phyloP scores from a whole-genome alignment of 2,797 vertebrate species.

The Labroides dimidiatus region DNA sequence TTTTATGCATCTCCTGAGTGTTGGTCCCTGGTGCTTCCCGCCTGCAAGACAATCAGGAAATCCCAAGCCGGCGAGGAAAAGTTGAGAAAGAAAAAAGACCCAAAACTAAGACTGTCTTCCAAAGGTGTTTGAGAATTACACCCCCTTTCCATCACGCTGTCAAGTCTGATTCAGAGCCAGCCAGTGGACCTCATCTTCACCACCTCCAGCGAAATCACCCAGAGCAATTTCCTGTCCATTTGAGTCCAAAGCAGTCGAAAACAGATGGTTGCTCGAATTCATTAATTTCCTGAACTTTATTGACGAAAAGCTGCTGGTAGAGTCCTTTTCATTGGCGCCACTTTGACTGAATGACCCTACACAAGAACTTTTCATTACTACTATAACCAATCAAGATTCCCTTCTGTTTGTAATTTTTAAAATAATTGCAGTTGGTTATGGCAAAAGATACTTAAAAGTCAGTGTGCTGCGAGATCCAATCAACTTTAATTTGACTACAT shows the following conservation, averaged over 20 bases:
- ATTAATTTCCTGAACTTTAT: too few species aligned
- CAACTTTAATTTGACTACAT: not conserved
- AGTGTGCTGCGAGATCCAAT: not conserved
- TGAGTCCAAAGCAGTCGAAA: constrained; percentile 3
- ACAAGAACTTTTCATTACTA: too few species aligned
- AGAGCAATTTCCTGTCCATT: constrained; percentile 40
- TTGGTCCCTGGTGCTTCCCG: constrained; percentile 11
- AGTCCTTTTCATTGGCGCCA: too few species aligned
- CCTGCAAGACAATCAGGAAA: constrained; percentile 16
- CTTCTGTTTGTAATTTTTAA: too few species aligned
- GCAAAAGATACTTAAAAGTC: not conserved
- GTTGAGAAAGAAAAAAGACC: not conserved
- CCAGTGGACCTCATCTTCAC: constrained; percentile 27
- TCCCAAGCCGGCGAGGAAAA: not conserved
- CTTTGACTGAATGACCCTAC: too few species aligned
- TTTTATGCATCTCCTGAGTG: constrained; percentile 7
- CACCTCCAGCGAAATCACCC: constrained; percentile 38
- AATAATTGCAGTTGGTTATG: not conserved
- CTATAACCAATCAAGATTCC: too few species aligned
- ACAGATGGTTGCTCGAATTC: not conserved
- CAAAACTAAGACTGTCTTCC: constrained; percentile 33
- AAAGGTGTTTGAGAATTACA: constrained; percentile 24
- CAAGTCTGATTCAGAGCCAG: constrained; percentile 46
- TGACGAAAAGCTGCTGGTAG: too few species aligned
- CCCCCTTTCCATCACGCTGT: constrained; percentile 31